A percentile compares a stretch with the other conserved stretches of the same genome.
phyloP scores from a whole-genome alignment of 2,797 vertebrate genomes.

The Microctenopoma stevenorrisi region DNA sequence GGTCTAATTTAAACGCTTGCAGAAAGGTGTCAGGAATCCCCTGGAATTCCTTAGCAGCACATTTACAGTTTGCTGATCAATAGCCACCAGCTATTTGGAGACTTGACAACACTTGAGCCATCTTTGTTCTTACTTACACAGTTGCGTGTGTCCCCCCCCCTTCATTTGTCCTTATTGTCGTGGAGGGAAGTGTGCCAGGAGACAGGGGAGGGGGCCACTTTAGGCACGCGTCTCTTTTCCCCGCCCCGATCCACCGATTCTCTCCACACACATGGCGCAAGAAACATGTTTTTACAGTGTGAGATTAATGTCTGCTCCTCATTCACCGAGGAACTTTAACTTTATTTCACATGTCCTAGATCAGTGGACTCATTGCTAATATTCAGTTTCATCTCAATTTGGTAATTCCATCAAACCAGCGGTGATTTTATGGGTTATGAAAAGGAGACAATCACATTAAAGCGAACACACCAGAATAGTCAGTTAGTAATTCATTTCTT shows the following conservation, averaged over 20 bases:
- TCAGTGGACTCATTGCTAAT: too few species aligned
- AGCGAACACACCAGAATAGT: background rate
- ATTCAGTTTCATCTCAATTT: too few species aligned
- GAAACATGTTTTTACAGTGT: background rate
- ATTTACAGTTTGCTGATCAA: background rate
- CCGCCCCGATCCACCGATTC: conserved; percentile 2
- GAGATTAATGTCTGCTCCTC: background rate
- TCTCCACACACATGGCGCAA: conserved; percentile 8
- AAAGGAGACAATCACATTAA: too few species aligned
- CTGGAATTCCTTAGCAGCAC: background rate
- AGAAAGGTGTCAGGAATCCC: background rate
- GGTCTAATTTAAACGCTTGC: background rate
- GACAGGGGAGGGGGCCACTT: conserved; percentile 45
- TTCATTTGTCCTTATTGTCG: conserved; percentile 31
- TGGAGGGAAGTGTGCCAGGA: conserved; percentile 60
- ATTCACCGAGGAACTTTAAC: background rate
- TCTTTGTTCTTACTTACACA: background rate
- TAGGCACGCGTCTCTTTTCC: conserved; percentile 70
- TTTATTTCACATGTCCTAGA: background rate
- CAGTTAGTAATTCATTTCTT: background rate
- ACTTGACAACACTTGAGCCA: background rate
- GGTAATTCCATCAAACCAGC: too few species aligned
- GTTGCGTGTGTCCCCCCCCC: conserved; percentile 33
- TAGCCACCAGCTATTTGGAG: background rate
- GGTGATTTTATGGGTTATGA: too few species aligned